Base-by-base conservation (phyloP, 2,888 invertebrate genomes). In the Dendrolimus pini region DNA sequence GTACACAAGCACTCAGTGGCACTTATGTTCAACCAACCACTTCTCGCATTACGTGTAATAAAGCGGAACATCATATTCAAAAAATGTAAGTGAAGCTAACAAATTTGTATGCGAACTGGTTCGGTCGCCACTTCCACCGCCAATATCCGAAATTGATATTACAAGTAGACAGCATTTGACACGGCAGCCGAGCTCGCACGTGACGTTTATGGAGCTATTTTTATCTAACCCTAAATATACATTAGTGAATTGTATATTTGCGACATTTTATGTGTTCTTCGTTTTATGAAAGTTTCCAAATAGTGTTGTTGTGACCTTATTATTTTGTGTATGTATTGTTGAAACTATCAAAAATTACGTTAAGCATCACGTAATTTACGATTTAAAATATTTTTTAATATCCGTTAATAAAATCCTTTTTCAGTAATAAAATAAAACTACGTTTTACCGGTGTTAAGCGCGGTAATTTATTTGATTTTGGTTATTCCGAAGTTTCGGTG, bases 61-160 rank as follows among this genome's bases (percentile, higher is more conserved):
- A 12, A 12, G 47, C 47, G 12, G 9, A 47, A 47, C 47, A 12
- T 10, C 2, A 9, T 47, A 47, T 47, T 12, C 47, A 47, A 47
- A 47, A 47, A 47, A 47, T 47, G 47, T 47, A 10, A 47, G 47
- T 47, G 12, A 47, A 47, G 9, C 9, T 47, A 47, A 10, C 0
- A 47, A 47, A 47, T 47, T 47, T 47, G 47, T 47, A 47, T 47
- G 47, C 47, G 47, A 47, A 47, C 47, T 9, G 6, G 47, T 47
- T 47, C 47, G 47, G 47, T 47, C 47, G 47, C 9, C 47, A 47
- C 47, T 56, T 52, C 47, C 56, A 47, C 69, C 65, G 65, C 69
- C 78, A 78, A 82, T 84, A 82, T 81, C 74, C 74, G 70, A 82
- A 80, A 80, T 80, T 78, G 77, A 83, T 83, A 82, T 47, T 47